A percentile compares a stretch with the other conserved stretches of the same genome.
phyloP scores from a whole-genome alignment of 2,797 vertebrate species.

The Petrocephalus sullivani region DNA sequence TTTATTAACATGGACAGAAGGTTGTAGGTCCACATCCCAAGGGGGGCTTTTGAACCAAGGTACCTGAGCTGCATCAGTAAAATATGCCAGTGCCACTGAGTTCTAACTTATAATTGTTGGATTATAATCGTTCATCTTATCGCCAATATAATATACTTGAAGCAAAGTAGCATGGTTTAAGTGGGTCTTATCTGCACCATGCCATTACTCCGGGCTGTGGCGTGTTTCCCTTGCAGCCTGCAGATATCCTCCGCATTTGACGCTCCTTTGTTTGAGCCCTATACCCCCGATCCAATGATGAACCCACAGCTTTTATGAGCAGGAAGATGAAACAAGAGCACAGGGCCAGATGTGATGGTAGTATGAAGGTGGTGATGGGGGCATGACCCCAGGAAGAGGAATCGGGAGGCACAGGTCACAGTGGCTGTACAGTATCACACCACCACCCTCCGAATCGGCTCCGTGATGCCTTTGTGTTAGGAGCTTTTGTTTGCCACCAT shows the following conservation, averaged over 20 bases:
- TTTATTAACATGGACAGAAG: no score
- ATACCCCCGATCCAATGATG: slow-evolving; percentile 38
- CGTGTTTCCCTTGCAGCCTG: slow-evolving; percentile 22
- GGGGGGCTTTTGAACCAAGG: no score
- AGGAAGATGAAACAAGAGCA: background rate
- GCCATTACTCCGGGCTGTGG: slow-evolving; percentile 48
- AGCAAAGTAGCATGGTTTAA: slow-evolving; percentile 46
- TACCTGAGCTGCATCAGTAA: no score
- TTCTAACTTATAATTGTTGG: background rate
- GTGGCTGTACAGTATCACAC: no score
- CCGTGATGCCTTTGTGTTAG: slow-evolving; percentile 20
- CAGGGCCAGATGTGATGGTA: no score
- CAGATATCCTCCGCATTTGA: slow-evolving; percentile 49
- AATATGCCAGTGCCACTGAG: no score
- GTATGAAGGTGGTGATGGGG: background rate
- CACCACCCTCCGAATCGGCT: background rate
- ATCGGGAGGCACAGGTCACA: background rate
- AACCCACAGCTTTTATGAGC: slow-evolving; percentile 36
- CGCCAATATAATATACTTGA: background rate
- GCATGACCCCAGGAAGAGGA: slow-evolving; percentile 1
- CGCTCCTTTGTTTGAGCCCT: slow-evolving; percentile 27
- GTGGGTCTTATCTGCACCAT: slow-evolving; percentile 47
- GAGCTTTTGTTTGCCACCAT: slow-evolving; percentile 20
- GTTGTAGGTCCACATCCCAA: no score
- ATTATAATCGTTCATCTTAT: background rate